Evolutionary conservation across 2,113 vertebrate species (phyloP).

Genomic region (Brachyhypopomus occidentalis): DNA sequence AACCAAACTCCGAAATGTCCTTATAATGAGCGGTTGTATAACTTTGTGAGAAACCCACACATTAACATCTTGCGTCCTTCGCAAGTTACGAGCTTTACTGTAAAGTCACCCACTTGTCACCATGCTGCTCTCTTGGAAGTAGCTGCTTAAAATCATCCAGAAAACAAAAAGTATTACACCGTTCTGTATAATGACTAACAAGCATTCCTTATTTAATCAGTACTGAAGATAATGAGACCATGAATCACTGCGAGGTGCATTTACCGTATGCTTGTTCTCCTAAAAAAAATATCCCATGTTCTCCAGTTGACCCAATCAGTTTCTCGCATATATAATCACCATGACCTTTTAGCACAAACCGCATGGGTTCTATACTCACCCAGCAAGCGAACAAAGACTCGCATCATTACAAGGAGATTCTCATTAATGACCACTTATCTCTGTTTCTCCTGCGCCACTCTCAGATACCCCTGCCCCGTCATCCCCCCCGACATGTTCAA

Average conservation of each 20-base stretch:
- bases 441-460: neutral
- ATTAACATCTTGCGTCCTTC: slow-evolving; percentile 18
- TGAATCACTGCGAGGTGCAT: no score
- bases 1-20: neutral
- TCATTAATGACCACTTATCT: neutral
- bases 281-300: no score
- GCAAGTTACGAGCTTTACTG: slow-evolving; percentile 21
- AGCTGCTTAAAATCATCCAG: slow-evolving; percentile 30
- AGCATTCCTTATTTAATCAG: neutral
- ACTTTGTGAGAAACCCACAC: slow-evolving; percentile 4
- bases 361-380: neutral
- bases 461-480: neutral
- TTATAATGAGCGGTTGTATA: slow-evolving; percentile 26
- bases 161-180: neutral
- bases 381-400: neutral
- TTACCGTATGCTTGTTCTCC: no score
- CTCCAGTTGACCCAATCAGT: no score
- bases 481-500: neutral
- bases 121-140: neutral
- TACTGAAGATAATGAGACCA: no score
- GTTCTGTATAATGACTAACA: neutral
- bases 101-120: slow-evolving; percentile 30
- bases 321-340: no score
- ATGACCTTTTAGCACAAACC: neutral
- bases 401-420: neutral